Base-by-base conservation (phyloP, 1,140 invertebrate species). In the Pemphigus obesinymphae region DNA sequence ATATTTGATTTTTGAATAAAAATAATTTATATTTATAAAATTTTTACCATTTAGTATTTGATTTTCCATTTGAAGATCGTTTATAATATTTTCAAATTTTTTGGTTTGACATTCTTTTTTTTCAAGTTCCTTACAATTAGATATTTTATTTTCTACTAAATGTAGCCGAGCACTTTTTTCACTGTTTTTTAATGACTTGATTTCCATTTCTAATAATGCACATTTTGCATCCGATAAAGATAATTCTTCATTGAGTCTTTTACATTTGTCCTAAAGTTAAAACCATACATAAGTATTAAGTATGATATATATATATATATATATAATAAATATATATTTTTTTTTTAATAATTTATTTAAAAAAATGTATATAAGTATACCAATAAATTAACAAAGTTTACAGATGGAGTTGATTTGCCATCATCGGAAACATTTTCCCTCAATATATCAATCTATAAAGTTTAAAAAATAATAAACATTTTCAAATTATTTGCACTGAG, bases 71-170 rank as follows among this genome's bases (percentile, higher is more conserved):
- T 82, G 83, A 15, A 83, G 78, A 15, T 75, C 68, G 43, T 82
- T 84, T 15, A 84, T 76, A n/a, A 89, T 88, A 23, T 87, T 85
- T 83, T 88, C 88, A n/a, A 90, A 84, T 58, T 88, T 86, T 83
- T 88, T 91, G 13, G 94, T 92, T 87, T 93, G 92, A 17, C 89
- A 88, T 86, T 94, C 93, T 86, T 93, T 93, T 68, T 89, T 89
- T 86, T 94, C 91, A n/a, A 95, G 85, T 87, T 94, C 92, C 83
- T 91, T 90, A 86, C 95, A 93, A 83, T 95, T 91, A 17, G 92
- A 91, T 84, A 93, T 88, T 88, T 95, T 95, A 84, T 93, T 95
- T 88, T 95, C 92, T 17, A 93, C 93, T 81, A 95, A 86, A 7
- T 92, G 91, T 83, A 94, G 88, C 13, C 91, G 91, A 84, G 92